Conservation (phyloP, 2,888 invertebrate genomes). For the Boloria selene region DNA sequence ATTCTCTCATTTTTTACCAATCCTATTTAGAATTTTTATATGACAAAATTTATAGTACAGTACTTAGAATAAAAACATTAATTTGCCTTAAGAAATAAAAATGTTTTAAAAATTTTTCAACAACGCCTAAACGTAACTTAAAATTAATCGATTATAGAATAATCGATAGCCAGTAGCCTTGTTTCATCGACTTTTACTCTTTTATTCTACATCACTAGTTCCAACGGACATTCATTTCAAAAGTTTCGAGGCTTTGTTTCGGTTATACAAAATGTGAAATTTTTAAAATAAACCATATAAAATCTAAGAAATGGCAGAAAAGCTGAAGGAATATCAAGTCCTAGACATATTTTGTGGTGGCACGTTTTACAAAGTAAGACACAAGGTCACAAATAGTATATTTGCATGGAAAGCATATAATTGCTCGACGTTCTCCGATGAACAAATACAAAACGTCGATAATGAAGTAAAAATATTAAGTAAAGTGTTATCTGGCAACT, state of each 20-base stretch:
- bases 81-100: too few species aligned
- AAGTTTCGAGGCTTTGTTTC: conserved; percentile 70
- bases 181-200: neutral
- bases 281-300: conserved; percentile 41
- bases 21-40: too few species aligned
- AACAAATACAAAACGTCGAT: conserved; percentile 71
- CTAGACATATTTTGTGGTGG: conserved; percentile 76
- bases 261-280: conserved; percentile 68
- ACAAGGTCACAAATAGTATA: conserved; percentile 78
- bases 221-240: conserved; percentile 66
- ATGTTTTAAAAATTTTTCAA: too few species aligned
- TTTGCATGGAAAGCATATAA: conserved; percentile 79
- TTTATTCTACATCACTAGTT: conserved; percentile 22
- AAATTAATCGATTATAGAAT: conserved; percentile 1
- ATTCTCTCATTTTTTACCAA: too few species aligned
- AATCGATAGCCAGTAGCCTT: neutral
- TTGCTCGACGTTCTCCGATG: conserved; percentile 67
- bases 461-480: conserved; percentile 73
- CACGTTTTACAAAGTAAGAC: conserved; percentile 78
- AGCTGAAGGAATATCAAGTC: conserved; percentile 77
- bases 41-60: too few species aligned
- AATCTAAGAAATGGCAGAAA: conserved; percentile 62
- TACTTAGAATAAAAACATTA: too few species aligned
- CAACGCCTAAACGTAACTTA: too few species aligned
- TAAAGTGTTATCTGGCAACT: conserved; percentile 60